Evolutionary conservation across 2,888 invertebrate species (phyloP).

Genomic region (Callimorpha dominula): DNA sequence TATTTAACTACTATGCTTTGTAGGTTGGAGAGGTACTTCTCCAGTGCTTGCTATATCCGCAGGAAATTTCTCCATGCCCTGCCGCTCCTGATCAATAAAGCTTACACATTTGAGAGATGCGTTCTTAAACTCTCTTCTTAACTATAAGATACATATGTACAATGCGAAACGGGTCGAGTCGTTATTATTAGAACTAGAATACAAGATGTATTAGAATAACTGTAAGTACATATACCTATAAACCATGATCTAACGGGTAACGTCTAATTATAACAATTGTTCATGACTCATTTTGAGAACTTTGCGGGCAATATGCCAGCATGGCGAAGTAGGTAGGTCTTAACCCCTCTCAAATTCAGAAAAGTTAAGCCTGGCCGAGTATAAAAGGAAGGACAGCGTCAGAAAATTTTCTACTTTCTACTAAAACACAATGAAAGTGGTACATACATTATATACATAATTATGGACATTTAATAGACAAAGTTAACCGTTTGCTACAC

Average conservation of each 20-base stretch:
- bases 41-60: too few species aligned
- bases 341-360: background rate
- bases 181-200: slow-evolving; percentile 10
- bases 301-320: background rate
- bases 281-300: background rate
- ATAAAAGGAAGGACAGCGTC: background rate
- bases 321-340: background rate
- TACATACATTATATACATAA: background rate
- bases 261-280: slow-evolving; percentile 9
- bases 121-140: too few species aligned
- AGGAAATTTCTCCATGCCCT: too few species aligned
- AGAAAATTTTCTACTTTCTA: background rate
- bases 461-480: background rate
- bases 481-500: background rate
- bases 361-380: background rate
- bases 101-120: background rate
- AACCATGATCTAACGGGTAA: background rate
- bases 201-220: background rate
- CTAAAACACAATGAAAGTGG: background rate
- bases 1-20: too few species aligned
- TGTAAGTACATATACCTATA: background rate
- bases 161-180: background rate
- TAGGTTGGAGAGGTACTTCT: too few species aligned
- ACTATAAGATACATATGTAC: background rate
- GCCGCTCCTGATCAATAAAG: too few species aligned